Conservation (phyloP, 2,888 invertebrate genomes). For the Thera obeliscata region DNA sequence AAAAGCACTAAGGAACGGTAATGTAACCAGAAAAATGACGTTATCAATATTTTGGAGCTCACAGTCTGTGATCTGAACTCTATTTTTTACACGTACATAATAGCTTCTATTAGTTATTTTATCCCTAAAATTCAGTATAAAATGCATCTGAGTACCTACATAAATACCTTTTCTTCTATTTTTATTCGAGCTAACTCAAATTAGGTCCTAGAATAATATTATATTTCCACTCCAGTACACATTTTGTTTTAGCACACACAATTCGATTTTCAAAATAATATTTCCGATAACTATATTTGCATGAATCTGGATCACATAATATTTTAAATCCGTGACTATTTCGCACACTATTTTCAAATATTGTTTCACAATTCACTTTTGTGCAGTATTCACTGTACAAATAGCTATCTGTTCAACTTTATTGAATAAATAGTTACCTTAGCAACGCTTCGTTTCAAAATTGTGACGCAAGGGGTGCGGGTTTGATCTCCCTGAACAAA, state of each 20-base stretch:
- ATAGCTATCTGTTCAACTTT: not conserved
- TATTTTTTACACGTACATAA: too few species aligned
- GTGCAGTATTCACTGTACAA: not conserved
- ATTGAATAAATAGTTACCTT: slow-evolving; percentile 6
- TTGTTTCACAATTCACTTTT: slow-evolving; percentile 3
- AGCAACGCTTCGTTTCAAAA: not conserved
- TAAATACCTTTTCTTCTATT: too few species aligned
- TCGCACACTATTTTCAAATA: slow-evolving; percentile 20
- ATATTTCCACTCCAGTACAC: not conserved
- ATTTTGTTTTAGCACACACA: not conserved
- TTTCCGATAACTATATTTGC: slow-evolving; percentile 17
- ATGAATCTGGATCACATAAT: slow-evolving; percentile 20
- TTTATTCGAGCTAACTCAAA: too few species aligned
- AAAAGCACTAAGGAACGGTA: too few species aligned
- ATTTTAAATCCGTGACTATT: slow-evolving; percentile 28
- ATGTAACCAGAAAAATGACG: too few species aligned
- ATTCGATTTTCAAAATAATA: slow-evolving; percentile 9
- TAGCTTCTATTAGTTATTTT: too few species aligned
- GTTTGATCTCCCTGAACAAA: not conserved
- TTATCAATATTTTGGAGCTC: too few species aligned
- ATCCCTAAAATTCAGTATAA: too few species aligned
- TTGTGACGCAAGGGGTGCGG: not conserved
- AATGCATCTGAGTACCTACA: too few species aligned
- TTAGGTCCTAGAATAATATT: not conserved
- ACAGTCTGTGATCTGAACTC: too few species aligned